phyloP scores from a whole-genome alignment of 2,888 invertebrate species.

The Polydesmus complanatus region DNA sequence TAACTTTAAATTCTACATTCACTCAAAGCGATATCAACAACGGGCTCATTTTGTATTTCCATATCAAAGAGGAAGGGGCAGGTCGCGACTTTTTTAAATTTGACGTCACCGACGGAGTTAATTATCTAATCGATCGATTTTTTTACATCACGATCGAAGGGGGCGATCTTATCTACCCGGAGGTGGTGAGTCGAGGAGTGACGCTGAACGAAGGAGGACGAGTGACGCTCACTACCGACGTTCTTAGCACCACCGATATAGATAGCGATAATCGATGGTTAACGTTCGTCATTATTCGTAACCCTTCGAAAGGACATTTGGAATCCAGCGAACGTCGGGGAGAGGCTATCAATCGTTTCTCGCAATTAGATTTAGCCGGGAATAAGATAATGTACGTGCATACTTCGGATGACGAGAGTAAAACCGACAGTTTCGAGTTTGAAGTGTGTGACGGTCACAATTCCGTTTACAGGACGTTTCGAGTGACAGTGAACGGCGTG shows the following conservation, averaged over 20 bases:
- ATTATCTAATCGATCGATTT: constrained; percentile 30
- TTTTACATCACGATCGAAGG: constrained; percentile 31
- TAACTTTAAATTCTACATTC: constrained; percentile 30
- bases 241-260: constrained; percentile 29
- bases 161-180: constrained; percentile 29
- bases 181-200: constrained; percentile 29
- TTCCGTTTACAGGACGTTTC: constrained; percentile 27
- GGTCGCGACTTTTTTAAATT: constrained; percentile 31
- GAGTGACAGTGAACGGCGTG: constrained; percentile 30
- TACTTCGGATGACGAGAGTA: constrained; percentile 28
- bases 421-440: constrained; percentile 33
- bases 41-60: constrained; percentile 27
- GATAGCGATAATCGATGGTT: constrained; percentile 29
- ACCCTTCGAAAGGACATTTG: constrained; percentile 29
- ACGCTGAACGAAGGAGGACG: constrained; percentile 30
- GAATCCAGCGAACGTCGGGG: constrained; percentile 28
- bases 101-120: constrained; percentile 32
- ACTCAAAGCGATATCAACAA: constrained; percentile 31
- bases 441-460: constrained; percentile 33
- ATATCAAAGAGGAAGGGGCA: constrained; percentile 29
- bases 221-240: constrained; percentile 28
- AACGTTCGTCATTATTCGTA: constrained; percentile 29
- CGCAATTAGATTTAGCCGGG: constrained; percentile 31
- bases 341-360: constrained; percentile 28
- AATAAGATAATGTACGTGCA: constrained; percentile 32